Percentiles rank a stretch among this genome's conserved stretches.
Conservation (phyloP, 2,797 vertebrate species). For the Okamejei kenojei region DNA sequence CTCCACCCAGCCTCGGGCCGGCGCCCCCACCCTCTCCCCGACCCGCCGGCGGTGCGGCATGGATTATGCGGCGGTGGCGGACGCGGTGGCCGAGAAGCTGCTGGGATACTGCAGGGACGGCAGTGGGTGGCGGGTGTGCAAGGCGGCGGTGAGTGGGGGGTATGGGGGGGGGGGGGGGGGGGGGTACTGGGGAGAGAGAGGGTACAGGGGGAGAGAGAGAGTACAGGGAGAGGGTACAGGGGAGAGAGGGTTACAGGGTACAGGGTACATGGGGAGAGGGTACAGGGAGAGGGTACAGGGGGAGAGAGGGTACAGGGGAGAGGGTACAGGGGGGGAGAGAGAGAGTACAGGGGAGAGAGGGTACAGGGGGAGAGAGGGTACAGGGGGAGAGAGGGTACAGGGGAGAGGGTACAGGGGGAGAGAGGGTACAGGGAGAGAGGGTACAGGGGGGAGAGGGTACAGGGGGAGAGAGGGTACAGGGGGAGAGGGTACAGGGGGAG, state of each 20-base stretch:
- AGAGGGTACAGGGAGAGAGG: too few relatives aligned
- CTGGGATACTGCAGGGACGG: conserved; percentile 64
- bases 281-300: too few relatives aligned
- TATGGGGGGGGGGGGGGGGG: not conserved
- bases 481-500: too few relatives aligned
- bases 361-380: too few relatives aligned
- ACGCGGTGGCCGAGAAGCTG: conserved; percentile 61
- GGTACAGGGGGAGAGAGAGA: accelerated
- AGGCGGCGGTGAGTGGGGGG: conserved; percentile 62
- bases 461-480: not conserved
- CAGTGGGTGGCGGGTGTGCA: conserved; percentile 73
- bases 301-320: too few relatives aligned
- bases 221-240: too few relatives aligned
- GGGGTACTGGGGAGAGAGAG: not conserved
- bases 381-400: not conserved
- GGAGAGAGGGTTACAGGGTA: accelerated
- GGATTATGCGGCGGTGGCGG: conserved; percentile 56
- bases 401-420: too few relatives aligned
- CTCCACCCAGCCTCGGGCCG: too few relatives aligned
- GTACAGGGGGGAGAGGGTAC: too few relatives aligned
- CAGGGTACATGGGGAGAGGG: not conserved
- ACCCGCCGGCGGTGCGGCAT: conserved; percentile 43
- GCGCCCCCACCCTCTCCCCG: too few relatives aligned
- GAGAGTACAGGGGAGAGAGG: not conserved
- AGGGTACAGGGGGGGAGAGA: not conserved